Conservation (phyloP, 64 coral and sea anemone genomes). For the Dendrophyllia cribrosa region DNA sequence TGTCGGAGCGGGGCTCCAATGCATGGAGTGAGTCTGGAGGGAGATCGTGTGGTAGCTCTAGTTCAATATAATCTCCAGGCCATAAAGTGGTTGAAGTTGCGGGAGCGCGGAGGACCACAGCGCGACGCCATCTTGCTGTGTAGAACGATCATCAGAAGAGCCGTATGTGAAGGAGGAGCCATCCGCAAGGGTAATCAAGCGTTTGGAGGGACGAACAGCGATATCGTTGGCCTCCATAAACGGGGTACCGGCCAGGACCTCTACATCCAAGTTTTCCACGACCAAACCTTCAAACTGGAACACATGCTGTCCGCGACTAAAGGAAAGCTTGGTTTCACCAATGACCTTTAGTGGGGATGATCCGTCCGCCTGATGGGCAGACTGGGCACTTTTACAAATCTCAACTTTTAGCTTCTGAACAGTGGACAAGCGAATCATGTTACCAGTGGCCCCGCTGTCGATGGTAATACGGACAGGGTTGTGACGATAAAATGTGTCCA, state of each 20-base stretch:
- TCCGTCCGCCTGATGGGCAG: background rate
- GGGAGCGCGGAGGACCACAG: slow-evolving; percentile 19
- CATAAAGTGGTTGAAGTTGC: slow-evolving; percentile 1
- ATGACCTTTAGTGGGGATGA: slow-evolving; percentile 5
- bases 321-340: background rate
- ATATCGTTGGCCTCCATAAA: slow-evolving; percentile 69
- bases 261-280: slow-evolving; percentile 11
- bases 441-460: slow-evolving; percentile 8
- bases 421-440: slow-evolving; percentile 22
- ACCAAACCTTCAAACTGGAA: slow-evolving; percentile 27
- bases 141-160: background rate
- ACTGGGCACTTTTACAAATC: background rate
- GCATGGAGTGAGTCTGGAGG: slow-evolving; percentile 1
- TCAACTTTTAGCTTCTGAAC: background rate
- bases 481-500: slow-evolving; percentile 36
- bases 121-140: background rate
- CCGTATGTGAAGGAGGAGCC: background rate
- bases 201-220: slow-evolving; percentile 20
- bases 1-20: slow-evolving; percentile 3
- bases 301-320: background rate
- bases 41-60: background rate
- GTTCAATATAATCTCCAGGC: slow-evolving; percentile 22
- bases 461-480: background rate
- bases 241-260: slow-evolving; percentile 29
- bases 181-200: slow-evolving; percentile 19